Percentiles rank a stretch among this genome's conserved stretches.
phyloP scores from a whole-genome alignment of 30 jellyfish, hydroid and myxozoan genomes.

The Hydra vulgaris region DNA sequence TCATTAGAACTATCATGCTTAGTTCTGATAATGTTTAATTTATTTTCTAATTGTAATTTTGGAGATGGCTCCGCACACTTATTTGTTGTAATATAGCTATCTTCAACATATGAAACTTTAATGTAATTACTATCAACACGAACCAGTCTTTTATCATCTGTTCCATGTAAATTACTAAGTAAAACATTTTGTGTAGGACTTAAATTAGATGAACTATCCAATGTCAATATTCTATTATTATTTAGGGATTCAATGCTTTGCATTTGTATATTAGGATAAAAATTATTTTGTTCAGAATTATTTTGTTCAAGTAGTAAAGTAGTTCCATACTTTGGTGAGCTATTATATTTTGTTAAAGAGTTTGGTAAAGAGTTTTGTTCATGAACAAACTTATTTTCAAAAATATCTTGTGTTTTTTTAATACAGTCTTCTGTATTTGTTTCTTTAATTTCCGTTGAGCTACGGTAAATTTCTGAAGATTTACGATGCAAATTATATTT shows the following conservation, averaged over 20 bases:
- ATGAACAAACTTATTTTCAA: background rate
- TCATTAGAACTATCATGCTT: background rate
- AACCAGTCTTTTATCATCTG: conserved; percentile 22
- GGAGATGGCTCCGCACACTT: background rate
- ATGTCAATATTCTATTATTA: too few species aligned
- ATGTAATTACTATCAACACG: conserved; percentile 22
- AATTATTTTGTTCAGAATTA: background rate
- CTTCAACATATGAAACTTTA: conserved; percentile 13
- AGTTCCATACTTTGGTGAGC: too few species aligned
- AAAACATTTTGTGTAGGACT: background rate
- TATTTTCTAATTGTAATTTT: background rate
- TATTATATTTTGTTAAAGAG: background rate
- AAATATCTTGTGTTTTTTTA: too few species aligned
- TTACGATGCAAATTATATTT: too few species aligned
- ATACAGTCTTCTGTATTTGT: background rate
- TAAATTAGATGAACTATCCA: background rate
- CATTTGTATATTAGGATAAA: background rate
- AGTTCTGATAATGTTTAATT: background rate
- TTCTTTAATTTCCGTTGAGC: too few species aligned
- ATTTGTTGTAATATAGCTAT: background rate
- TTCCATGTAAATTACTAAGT: background rate
- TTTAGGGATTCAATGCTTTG: background rate
- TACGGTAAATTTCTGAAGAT: too few species aligned
- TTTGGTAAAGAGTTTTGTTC: background rate
- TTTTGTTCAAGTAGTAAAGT: too few species aligned